Evolutionary conservation across 2,797 vertebrate species (phyloP), one percentile per base, ranked within the genome.

Genomic region (Echiichthys vipera): DNA sequence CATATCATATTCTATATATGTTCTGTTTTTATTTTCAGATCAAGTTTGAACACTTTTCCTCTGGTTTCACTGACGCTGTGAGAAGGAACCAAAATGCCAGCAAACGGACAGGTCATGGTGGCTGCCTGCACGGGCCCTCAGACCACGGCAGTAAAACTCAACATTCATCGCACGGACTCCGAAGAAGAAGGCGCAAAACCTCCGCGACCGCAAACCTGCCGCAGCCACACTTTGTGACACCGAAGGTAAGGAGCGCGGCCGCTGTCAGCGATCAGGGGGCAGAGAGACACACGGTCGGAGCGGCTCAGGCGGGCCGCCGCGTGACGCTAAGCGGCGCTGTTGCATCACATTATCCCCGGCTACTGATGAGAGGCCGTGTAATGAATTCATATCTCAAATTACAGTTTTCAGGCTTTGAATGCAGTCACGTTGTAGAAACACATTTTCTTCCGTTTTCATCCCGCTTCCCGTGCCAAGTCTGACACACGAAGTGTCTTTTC

Each of bases 41-140:
- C 94, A 95, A 93, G 93, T 93, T 93, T 91, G 91, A 95, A 94
- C 91, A 94, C 93, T 93, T 94, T 94, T 89, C 87, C 90, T 85
- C 90, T 88, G 88, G 83, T 92, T 81, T 95, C 89, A 93, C 91
- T 80, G 93, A 93, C 91, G 89, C 91, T 86, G 86, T 89, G 87
- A 89, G 91, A 89, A 93, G 92, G 92, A 78, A 70, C 58, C 79
- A 66, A 59, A 25, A 92, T 91, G 90, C 80, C 84, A 67, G 72
- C 43, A 55, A 83, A 25, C 77, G 81, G 63, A 69, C 88, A 40
- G 81, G 84, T 83, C 85, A 75, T 2, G 81, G 86, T 29, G 84
- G 82, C 50, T 20, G 82, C 82, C 70, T 25, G 84, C 76, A 30
- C 61, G 67, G 75, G 78, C 50, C 78, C 78, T 57, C 80, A 14